Evolutionary conservation across 2,113 vertebrate genomes (phyloP).

Genomic region (Seriola quinqueradiata): DNA sequence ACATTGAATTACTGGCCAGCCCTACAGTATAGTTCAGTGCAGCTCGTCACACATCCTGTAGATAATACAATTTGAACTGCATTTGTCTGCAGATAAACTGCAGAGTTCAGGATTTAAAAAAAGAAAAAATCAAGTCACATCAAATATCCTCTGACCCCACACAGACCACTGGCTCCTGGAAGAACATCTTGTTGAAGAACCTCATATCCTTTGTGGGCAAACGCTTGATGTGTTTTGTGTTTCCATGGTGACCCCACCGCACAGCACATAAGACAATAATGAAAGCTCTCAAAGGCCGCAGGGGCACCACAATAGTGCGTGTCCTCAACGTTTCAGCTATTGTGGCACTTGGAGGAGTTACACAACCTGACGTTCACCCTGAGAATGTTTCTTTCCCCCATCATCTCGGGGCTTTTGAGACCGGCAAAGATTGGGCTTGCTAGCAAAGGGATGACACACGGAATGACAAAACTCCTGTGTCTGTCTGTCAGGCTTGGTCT

Average conservation of each 20-base stretch:
- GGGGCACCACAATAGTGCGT: conserved; percentile 66
- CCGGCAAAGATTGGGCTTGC: conserved; percentile 72
- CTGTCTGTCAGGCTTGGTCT: conserved; percentile 79
- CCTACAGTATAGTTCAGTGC: background rate
- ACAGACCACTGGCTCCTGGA: conserved; percentile 48
- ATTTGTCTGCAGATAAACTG: background rate
- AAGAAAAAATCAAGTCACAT: conserved; percentile 52
- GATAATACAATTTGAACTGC: conserved; percentile 5
- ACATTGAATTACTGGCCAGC: background rate
- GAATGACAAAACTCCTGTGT: conserved; percentile 81
- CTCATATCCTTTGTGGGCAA: conserved; percentile 63
- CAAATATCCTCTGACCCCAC: conserved; percentile 49
- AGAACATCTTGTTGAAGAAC: conserved; percentile 68
- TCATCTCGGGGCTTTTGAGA: conserved; percentile 69
- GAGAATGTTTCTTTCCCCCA: conserved; percentile 57
- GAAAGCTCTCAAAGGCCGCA: conserved; percentile 74
- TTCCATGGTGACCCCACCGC: conserved; percentile 75
- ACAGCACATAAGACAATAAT: conserved; percentile 74
- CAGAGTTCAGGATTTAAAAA: conserved; percentile 3
- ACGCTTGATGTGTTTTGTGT: conserved; percentile 70
- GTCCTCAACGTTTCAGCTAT: conserved; percentile 62
- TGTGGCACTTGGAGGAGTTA: conserved; percentile 69
- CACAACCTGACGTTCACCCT: conserved; percentile 73
- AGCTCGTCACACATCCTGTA: background rate
- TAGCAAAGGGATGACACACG: conserved; percentile 78